These are phyloP conservation scores for Dasyurus viverrinus DNA, from an alignment of 2,113 vertebrate species.

Conservation along the genomic window DNA sequence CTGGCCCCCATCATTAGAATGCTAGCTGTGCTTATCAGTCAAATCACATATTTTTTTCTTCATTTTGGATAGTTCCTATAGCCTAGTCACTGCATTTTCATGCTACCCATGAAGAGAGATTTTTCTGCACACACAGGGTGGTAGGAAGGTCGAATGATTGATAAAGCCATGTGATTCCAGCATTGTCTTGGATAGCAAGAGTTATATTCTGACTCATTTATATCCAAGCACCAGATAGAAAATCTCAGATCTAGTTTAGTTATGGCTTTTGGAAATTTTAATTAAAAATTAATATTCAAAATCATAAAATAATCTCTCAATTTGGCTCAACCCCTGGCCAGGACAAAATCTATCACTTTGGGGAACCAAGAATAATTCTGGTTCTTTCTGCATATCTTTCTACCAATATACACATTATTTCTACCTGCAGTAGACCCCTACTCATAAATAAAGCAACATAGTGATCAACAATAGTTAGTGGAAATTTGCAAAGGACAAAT, in stretches of 20 bases:
- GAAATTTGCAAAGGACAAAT: not conserved
- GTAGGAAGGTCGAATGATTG: not conserved
- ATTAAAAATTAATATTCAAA: not conserved
- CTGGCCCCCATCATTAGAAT: not conserved
- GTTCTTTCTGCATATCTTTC: not conserved
- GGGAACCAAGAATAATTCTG: not conserved
- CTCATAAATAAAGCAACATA: not conserved
- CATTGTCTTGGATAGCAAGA: not conserved
- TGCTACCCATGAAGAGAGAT: not conserved
- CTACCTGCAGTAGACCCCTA: not conserved
- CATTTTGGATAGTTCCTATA: not conserved
- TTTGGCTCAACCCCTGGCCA: not conserved
- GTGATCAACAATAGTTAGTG: not conserved
- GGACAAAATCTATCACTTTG: not conserved
- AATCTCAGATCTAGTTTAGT: not conserved
- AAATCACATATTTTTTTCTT: not conserved
- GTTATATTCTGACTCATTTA: not conserved
- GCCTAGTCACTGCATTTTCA: not conserved
- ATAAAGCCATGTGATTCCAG: not conserved
- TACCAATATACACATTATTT: not conserved
- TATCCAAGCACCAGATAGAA: not conserved
- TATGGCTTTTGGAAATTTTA: not conserved
- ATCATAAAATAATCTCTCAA: not conserved
- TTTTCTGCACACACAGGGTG: not conserved
- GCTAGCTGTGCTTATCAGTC: not conserved